Evolutionary conservation across 1,140 invertebrate genomes (phyloP), one percentile per base, ranked within the genome.

Genomic region (Neuroterus valhalla): DNA sequence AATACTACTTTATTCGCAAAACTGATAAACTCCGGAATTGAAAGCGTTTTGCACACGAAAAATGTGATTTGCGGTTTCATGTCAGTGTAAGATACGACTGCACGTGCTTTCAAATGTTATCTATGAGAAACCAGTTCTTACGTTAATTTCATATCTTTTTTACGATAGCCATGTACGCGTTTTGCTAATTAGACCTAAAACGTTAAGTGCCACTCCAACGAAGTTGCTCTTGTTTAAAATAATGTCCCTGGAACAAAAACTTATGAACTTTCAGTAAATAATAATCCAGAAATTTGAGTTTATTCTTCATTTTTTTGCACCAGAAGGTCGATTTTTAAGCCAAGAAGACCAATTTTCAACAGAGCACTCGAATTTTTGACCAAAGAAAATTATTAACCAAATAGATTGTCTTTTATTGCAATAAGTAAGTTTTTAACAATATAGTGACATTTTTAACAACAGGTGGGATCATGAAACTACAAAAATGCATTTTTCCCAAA

Each of bases 51-150:
- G 14, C 26, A 14, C 3, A 23, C 31, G 26, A 62, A 38, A 62
- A 62, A 52, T 52, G 3, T 11, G 19, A n/a, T 48, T 48, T 19
- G 4, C 8, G 46, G 19, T 3, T 52, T 17, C 19, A 3, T 55
- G 26, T 55, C 52, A 26, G 11, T 55, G 26, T 12, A 10, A 23
- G 15, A 21, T 14, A 55, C 50, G 15, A 26, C 15, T 26, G 3
- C 15, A 26, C 23, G 12, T 31, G 12, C 31, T 26, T 31, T 6
- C 4, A 31, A 31, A 6, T 31, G 8, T 31, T 55, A 21, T 55
- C 23, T 55, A 55, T 55, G 50, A 62, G 52, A 55, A 55, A 55
- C 52, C 26, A 55, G 52, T 55, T 55, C 26, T 55, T 26, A 0
- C 15, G 19, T 26, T 55, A 55, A 55, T 55, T 55, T 23, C 1